Evolutionary conservation across 2,888 invertebrate species (phyloP), one percentile per base, ranked within the genome.

Genomic region (Drosophila histrio): DNA sequence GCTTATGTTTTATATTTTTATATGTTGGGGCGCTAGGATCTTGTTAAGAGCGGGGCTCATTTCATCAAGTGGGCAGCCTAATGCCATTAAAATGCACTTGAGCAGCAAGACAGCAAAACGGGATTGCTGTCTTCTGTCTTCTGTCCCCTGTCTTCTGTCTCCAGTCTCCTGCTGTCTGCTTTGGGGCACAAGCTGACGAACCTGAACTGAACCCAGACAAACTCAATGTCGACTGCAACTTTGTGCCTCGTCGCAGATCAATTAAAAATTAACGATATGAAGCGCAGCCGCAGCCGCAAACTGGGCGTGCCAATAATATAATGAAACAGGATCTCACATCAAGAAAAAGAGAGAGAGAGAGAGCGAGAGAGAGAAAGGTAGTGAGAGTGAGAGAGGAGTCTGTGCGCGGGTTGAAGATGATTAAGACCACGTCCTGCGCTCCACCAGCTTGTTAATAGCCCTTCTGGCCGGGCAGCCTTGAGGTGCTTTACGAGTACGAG

Each of bases 221-320:
- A 61, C 11, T 44, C 53, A 49, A 49, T 46, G 41, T 53, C 53
- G 49, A 69, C 61, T 86, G 80, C 81, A 79, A 79, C 72, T 67
- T 77, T 63, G 54, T 69, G 68, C 61, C 53, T 53, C 63, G 46
- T 64, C 71, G 80, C 76, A 90, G 90, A 90, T 90, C 90, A 90
- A 90, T 90, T 90, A 90, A 90, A 90, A 90, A 90, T 89, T 88
- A 90, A 90, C 89, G 90, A 90, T 90, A 90, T 84, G 83, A 88
- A 81, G 87, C 84, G 78, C 86, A 85, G 79, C 62, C 65, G 62
- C 62, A 43, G 44, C 67, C 73, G 65, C 86, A 83, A 86, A 80
- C 74, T 62, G 90, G 90, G 90, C 90, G 90, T 90, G 88, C 83
- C 90, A 88, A 89, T 89, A 90, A 88, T 89, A 89, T 90, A 90